phyloP scores from a whole-genome alignment of 2,113 vertebrate species.

The Barbus barbus region DNA sequence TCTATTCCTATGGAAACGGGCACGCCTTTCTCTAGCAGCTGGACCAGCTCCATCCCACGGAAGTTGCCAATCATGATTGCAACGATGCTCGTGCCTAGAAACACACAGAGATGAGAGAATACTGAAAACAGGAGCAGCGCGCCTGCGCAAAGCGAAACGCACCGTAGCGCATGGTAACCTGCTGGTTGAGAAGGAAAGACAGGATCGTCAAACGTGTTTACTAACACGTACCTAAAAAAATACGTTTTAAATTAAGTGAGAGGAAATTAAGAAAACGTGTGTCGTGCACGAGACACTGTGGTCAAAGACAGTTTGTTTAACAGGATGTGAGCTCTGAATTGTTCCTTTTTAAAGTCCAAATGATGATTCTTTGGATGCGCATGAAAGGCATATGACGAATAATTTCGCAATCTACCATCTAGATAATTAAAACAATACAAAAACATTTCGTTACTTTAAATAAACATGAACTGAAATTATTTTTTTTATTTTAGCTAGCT shows the following conservation, averaged over 20 bases:
- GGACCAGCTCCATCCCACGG: slow-evolving; percentile 78
- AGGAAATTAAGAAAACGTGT: not conserved
- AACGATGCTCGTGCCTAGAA: slow-evolving; percentile 80
- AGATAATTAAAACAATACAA: too few relatives aligned
- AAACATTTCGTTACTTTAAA: not conserved
- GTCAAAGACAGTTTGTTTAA: not conserved
- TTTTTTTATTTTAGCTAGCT: too few relatives aligned
- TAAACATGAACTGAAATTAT: not conserved
- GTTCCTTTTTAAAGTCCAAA: not conserved
- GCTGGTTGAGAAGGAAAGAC: not conserved
- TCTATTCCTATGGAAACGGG: slow-evolving; percentile 82
- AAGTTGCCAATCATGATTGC: slow-evolving; percentile 84
- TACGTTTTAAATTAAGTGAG: not conserved
- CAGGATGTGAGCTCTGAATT: too few relatives aligned
- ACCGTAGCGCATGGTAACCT: not conserved
- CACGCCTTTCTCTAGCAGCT: slow-evolving; percentile 65
- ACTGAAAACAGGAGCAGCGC: slow-evolving; percentile 3
- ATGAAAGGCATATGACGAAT: not conserved
- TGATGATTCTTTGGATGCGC: not conserved
- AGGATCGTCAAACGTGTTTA: not conserved
- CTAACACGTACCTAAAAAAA: too few relatives aligned
- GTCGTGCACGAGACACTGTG: not conserved
- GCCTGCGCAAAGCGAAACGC: not conserved
- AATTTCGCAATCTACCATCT: not conserved
- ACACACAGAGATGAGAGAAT: slow-evolving; percentile 33